Evolutionary conservation across 2,113 vertebrate genomes (phyloP).

Genomic region (Colius striatus): DNA sequence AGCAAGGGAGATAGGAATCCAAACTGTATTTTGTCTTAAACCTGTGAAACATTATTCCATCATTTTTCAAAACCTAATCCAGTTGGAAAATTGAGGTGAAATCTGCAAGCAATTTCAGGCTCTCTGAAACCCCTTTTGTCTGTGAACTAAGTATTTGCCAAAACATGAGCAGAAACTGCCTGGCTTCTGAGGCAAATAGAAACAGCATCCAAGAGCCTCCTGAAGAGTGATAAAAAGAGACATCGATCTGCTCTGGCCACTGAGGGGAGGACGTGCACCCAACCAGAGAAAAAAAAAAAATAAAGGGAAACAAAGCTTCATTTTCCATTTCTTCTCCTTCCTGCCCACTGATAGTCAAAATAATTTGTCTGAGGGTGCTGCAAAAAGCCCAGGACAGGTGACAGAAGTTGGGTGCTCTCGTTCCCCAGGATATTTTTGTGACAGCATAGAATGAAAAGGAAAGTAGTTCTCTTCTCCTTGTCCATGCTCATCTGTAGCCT

Average conservation of each 20-base stretch:
- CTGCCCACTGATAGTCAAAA: not conserved
- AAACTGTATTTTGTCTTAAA: not conserved
- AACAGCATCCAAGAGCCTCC: not conserved
- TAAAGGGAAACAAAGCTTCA: not conserved
- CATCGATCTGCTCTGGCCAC: not conserved
- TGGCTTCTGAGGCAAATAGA: not conserved
- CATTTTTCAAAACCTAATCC: not conserved
- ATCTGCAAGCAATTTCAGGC: not conserved
- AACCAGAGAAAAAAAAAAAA: not conserved
- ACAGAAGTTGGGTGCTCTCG: not conserved
- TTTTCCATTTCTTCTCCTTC: not conserved
- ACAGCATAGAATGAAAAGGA: not conserved
- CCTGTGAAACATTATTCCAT: not conserved
- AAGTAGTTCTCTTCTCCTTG: not conserved
- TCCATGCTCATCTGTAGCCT: not conserved
- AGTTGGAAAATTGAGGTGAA: not conserved
- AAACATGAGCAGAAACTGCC: not conserved
- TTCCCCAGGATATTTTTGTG: not conserved
- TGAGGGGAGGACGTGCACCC: not conserved
- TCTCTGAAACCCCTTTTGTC: not conserved
- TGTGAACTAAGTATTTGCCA: not conserved
- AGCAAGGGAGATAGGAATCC: not conserved
- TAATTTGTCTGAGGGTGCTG: not conserved
- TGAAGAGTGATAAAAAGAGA: not conserved
- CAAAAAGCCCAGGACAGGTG: not conserved